Evolutionary conservation across 2,113 vertebrate genomes (phyloP), one percentile per base, ranked within the genome.

Genomic region (Sceloporus undulatus): DNA sequence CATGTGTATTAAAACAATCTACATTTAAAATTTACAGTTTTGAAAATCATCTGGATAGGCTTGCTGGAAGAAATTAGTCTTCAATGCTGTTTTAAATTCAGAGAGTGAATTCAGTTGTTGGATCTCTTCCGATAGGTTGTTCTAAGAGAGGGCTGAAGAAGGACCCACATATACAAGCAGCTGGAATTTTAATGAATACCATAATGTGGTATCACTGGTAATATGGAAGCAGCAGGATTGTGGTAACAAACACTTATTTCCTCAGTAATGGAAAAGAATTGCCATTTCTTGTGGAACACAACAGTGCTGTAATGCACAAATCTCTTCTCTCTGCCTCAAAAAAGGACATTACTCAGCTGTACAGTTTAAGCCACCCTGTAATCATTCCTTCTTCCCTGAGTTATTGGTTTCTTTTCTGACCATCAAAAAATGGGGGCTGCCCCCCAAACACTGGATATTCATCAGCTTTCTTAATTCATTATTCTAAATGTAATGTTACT

Each of bases 181-280:
- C 48, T 59, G 11, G 16, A 18, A 1, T 27, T 40, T 25, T 75
- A 75, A 85, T 21, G 29, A 59, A 62, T 59, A 62, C 6, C 54
- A 62, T 52, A 76, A 65, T 85, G 19, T 65, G 19, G 34, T 76
- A 29, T 65, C 13, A 62, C 9, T 76, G 16, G 8, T 25, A 42
- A 38, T 68, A 66, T 66, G 75, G 48, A 66, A 77, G 25, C 56
- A 40, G 14, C 74, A 85, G 52, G 38, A 48, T 23, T 85, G 40
- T 85, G 84, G 74, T 40, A 62, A 40, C n/a, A 85, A 84, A 73
- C n/a, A 62, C 62, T 65, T 62, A 25, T 76, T 18, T n/a, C 52
- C 59, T 62, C 34, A 62, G 25, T 62, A 77, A 85, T 77, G 10
- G 75, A 34, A 29, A 66, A 76, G 11, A 85, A 66, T 66, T 21